Base-by-base conservation (phyloP, 1,140 invertebrate genomes). In the Pentalonia nigronervosa region DNA sequence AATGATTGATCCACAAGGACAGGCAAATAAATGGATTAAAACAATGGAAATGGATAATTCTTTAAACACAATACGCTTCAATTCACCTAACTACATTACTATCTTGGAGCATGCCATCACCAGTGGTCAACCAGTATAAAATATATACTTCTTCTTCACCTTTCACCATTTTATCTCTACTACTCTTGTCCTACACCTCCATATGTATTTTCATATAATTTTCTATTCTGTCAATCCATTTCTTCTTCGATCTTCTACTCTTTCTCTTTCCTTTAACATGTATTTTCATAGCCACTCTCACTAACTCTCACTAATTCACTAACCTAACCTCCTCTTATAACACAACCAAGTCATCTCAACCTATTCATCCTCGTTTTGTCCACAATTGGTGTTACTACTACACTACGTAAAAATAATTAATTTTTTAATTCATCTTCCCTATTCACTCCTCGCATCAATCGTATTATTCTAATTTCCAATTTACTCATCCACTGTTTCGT, bases 1-100 rank as follows among this genome's bases (percentile, higher is more conserved):
- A 36, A 98, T 99, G 97, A 99, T 99, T 94, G 99, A 99, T 95
- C 98, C 98, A 0, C 98, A 99, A 96, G 97, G 97, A 88, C 98
- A 99, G 96, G 98, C 98, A 0, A 99, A 98, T 95, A 98, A 99
- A 95, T 99, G 98, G 98, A 96, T 99, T 11, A 98, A 98, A 95
- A 99, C 98, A 95, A 97, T 99, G 97, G 98, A 99, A 95, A 97
- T 97, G 93, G 96, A 97, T 14, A 98, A 99, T 95, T 96, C 97
- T 94, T 95, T 99, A 1, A 95, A 96, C 83, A 96, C 98, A 11
- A 97, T 99, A 45, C 99, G 99, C 95, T 96, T 98, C 34, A 98
- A 97, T 11, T 98, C 99, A 95, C 90, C 95, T 0, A 97, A 98
- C 95, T 99, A 98, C 95, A 96, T 98, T 48, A 95, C 97, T 87